phyloP scores from a whole-genome alignment of 2,797 vertebrate genomes.

The Rhinoraja longicauda region DNA sequence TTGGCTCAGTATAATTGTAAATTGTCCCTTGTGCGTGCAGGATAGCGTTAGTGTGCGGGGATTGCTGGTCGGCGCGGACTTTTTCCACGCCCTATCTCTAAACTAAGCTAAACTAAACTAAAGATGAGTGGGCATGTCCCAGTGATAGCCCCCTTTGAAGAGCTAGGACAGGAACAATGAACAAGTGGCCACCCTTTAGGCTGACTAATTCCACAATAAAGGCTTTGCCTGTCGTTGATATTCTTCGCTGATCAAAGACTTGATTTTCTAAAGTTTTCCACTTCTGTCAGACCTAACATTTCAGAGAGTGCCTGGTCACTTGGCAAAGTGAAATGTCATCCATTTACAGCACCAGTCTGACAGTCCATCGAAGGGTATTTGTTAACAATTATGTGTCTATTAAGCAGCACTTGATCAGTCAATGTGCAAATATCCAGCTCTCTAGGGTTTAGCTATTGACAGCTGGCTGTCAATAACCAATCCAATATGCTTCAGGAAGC shows the following conservation, averaged over 20 bases:
- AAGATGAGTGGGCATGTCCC: too few species aligned
- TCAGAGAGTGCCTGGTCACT: not conserved
- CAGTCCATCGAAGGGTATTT: conserved; percentile 92
- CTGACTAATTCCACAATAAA: not conserved
- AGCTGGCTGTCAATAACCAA: conserved; percentile 77
- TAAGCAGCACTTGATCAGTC: conserved; percentile 40
- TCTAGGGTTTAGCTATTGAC: conserved; percentile 83
- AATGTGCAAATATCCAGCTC: conserved; percentile 54
- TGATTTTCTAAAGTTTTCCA: not conserved
- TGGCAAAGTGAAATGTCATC: conserved; percentile 38
- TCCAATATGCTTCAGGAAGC: conserved; percentile 67
- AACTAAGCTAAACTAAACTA: too few species aligned
- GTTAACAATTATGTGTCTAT: conserved; percentile 93
- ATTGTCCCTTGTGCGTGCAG: too few species aligned
- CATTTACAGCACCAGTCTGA: conserved; percentile 43
- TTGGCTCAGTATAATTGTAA: too few species aligned
- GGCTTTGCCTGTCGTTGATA: not conserved
- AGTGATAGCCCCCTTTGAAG: not conserved
- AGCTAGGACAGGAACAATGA: not conserved
- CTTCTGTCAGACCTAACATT: conserved; percentile 7
- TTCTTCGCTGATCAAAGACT: not conserved
- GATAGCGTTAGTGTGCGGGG: too few species aligned
- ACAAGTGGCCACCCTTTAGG: not conserved
- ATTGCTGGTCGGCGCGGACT: too few species aligned
- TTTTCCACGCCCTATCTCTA: too few species aligned